phyloP scores from a whole-genome alignment of 2,888 invertebrate species.

The Lasioglossum marginatum region DNA sequence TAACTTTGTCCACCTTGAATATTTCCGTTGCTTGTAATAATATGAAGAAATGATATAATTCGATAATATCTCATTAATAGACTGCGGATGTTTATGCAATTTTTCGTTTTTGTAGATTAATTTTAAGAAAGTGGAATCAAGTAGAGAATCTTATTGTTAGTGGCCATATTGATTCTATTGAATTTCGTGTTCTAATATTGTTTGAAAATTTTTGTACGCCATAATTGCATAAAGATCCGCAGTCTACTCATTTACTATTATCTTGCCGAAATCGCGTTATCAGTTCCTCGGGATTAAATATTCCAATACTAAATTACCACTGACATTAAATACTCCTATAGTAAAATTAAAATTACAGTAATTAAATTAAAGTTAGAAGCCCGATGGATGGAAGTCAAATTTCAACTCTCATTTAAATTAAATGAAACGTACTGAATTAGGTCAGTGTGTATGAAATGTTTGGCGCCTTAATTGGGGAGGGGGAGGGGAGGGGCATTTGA shows the following conservation, averaged over 20 bases:
- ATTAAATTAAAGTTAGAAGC: not conserved
- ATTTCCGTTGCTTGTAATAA: no score
- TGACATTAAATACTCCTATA: not conserved
- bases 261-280: not conserved
- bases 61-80: no score
- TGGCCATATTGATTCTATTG: no score
- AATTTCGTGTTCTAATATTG: no score
- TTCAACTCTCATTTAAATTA: not conserved
- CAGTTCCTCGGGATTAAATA: not conserved
- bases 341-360: not conserved
- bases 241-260: not conserved
- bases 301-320: not conserved
- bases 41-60: no score
- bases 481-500: not conserved
- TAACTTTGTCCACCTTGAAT: no score
- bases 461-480: not conserved
- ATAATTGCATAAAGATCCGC: no score
- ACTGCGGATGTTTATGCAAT: no score
- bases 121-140: no score
- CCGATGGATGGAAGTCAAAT: not conserved
- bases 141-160: no score
- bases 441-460: not conserved
- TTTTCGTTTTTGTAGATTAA: no score
- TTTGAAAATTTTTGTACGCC: no score
- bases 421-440: slow-evolving; percentile 1